Conservation (phyloP, 2,797 vertebrate genomes). For the Squalus acanthias region DNA sequence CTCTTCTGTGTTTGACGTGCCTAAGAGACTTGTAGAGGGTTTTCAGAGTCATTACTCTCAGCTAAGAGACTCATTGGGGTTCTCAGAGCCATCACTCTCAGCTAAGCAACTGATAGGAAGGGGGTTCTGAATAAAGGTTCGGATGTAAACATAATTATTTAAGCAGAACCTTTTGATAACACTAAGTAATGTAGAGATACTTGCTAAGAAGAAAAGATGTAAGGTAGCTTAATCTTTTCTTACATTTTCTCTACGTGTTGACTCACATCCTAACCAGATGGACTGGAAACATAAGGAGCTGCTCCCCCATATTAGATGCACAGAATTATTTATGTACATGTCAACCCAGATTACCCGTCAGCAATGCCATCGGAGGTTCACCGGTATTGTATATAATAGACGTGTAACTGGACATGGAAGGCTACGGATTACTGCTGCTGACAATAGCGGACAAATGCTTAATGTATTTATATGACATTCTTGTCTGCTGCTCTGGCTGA, state of each 20-base stretch:
- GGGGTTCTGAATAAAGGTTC: neutral
- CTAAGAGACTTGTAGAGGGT: neutral
- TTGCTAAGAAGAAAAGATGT: neutral
- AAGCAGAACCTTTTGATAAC: neutral
- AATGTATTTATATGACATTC: neutral
- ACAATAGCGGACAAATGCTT: neutral
- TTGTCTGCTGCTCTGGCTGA: neutral
- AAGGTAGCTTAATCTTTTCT: neutral
- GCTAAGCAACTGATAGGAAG: neutral
- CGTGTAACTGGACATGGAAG: neutral
- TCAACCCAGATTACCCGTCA: neutral
- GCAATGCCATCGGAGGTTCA: neutral
- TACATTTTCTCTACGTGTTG: neutral
- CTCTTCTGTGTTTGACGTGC: neutral
- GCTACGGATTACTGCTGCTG: neutral
- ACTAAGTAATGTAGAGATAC: neutral
- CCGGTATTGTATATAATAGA: neutral
- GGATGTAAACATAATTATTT: neutral
- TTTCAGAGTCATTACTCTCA: neutral
- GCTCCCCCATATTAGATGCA: neutral
- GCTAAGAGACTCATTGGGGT: neutral
- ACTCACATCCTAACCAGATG: neutral
- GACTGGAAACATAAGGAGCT: neutral
- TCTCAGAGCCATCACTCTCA: neutral
- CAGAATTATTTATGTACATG: neutral